These are phyloP conservation scores for Blennius ocellaris DNA, from an alignment of 2,113 vertebrate species.

Conservation along the genomic window DNA sequence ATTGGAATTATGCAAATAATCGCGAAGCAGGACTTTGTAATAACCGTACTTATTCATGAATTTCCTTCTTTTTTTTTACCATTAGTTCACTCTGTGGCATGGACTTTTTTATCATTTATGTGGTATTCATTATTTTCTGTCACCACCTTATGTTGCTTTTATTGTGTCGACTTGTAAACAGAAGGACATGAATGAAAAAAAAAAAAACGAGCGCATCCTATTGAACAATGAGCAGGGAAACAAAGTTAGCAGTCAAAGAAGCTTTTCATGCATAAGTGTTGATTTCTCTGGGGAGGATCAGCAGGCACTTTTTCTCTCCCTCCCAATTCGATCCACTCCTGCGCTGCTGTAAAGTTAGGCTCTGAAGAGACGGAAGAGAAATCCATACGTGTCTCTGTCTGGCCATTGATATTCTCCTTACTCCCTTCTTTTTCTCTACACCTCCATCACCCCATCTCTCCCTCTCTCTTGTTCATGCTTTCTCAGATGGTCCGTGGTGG, in stretches of 20 bases:
- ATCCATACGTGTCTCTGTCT: conserved; percentile 81
- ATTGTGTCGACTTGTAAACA: conserved; percentile 67
- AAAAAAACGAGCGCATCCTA: conserved; percentile 61
- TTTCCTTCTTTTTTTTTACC: conserved; percentile 69
- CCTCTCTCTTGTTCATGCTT: conserved; percentile 58
- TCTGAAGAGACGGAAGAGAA: conserved; percentile 81
- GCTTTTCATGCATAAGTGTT: conserved; percentile 81
- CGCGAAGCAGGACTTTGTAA: conserved; percentile 69
- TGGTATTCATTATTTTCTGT: conserved; percentile 71
- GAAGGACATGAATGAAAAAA: conserved; percentile 36
- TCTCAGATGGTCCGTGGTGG: conserved; percentile 76
- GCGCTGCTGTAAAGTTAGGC: conserved; percentile 79
- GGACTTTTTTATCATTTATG: conserved; percentile 58
- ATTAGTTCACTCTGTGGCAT: conserved; percentile 62
- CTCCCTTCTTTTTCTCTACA: conserved; percentile 72
- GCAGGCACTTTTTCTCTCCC: conserved; percentile 75
- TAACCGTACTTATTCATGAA: conserved; percentile 73
- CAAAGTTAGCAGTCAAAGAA: conserved; percentile 80
- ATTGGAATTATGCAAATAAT: conserved; percentile 82
- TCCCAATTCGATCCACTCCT: conserved; percentile 72
- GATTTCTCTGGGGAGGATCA: conserved; percentile 81
- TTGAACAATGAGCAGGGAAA: conserved; percentile 73
- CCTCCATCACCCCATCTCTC: conserved; percentile 72
- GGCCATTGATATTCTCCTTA: conserved; percentile 84
- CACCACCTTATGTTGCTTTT: conserved; percentile 63